Evolutionary conservation across 2,888 invertebrate species (phyloP).

Genomic region (Loripinus fragilis): DNA sequence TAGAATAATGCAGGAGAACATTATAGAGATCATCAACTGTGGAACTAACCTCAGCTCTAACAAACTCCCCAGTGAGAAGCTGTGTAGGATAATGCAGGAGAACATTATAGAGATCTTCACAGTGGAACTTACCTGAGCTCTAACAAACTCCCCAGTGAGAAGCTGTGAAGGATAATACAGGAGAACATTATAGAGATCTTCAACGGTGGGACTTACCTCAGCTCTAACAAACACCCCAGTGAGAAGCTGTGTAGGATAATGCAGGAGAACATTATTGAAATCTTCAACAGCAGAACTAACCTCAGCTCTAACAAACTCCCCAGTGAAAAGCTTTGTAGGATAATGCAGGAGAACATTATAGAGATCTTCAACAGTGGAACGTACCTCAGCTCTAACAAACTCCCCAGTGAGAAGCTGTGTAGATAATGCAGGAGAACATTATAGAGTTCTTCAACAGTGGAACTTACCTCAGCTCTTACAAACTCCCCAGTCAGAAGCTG

Average conservation of each 20-base stretch:
- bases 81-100: no score
- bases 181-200: constrained; percentile 61
- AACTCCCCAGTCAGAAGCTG: constrained; percentile 67
- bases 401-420: constrained; percentile 65
- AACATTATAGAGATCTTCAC: no score
- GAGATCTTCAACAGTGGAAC: constrained; percentile 65
- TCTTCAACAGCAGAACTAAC: constrained; percentile 33
- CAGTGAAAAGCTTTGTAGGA: constrained; percentile 61
- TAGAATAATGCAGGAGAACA: constrained; percentile 60
- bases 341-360: constrained; percentile 61
- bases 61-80: no score
- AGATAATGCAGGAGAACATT: constrained; percentile 59
- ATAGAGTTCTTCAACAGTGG: constrained; percentile 66
- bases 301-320: constrained; percentile 74
- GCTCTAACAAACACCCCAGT: no score
- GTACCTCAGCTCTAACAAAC: constrained; percentile 73
- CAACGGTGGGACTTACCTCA: constrained; percentile 62
- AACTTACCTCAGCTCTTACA: constrained; percentile 73
- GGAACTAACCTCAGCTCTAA: constrained; percentile 64
- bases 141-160: constrained; percentile 70
- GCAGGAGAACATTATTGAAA: background rate
- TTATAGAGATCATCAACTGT: constrained; percentile 64
- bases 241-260: no score
- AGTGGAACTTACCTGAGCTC: constrained; percentile 66
- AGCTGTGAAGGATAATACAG: constrained; percentile 61